Evolutionary conservation across 2,797 vertebrate species (phyloP).

Genomic region (Bryconaethiops microstoma): DNA sequence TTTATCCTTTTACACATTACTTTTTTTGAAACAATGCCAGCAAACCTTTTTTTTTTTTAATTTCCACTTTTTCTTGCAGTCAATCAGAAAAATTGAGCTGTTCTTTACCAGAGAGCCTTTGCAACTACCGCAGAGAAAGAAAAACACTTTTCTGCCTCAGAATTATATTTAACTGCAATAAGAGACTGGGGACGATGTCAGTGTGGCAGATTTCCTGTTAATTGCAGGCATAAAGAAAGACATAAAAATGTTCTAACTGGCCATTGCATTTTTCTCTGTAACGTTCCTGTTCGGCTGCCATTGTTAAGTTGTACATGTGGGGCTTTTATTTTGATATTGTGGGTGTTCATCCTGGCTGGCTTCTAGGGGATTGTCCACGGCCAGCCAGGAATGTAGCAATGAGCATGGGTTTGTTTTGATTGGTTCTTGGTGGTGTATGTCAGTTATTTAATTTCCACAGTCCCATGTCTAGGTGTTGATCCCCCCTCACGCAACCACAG

Average conservation of each 20-base stretch:
- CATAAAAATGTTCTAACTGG: slow-evolving; percentile 28
- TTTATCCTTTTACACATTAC: slow-evolving; percentile 4
- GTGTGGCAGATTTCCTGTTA: slow-evolving; percentile 12
- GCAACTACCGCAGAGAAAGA: slow-evolving; percentile 34
- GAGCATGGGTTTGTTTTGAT: too few relatives aligned
- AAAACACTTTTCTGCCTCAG: slow-evolving; percentile 25
- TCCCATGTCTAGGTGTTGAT: too few relatives aligned
- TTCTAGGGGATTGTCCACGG: too few relatives aligned
- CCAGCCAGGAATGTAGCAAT: too few relatives aligned
- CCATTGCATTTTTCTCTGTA: slow-evolving; percentile 46
- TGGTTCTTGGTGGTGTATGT: too few relatives aligned
- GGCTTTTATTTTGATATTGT: too few relatives aligned
- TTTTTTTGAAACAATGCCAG: neutral
- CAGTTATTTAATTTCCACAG: too few relatives aligned
- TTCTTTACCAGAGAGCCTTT: slow-evolving; percentile 20
- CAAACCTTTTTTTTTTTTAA: slow-evolving; percentile 21
- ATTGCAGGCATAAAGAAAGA: slow-evolving; percentile 35
- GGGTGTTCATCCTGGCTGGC: too few relatives aligned
- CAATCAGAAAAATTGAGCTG: slow-evolving; percentile 26
- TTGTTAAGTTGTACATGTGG: too few relatives aligned
- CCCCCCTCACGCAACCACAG: too few relatives aligned
- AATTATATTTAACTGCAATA: slow-evolving; percentile 44
- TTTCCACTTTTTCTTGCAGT: slow-evolving; percentile 18
- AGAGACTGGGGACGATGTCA: slow-evolving; percentile 27
- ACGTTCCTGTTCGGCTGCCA: too few relatives aligned